phyloP scores from a whole-genome alignment of 2,797 vertebrate species.

The Cirrhinus mrigala region DNA sequence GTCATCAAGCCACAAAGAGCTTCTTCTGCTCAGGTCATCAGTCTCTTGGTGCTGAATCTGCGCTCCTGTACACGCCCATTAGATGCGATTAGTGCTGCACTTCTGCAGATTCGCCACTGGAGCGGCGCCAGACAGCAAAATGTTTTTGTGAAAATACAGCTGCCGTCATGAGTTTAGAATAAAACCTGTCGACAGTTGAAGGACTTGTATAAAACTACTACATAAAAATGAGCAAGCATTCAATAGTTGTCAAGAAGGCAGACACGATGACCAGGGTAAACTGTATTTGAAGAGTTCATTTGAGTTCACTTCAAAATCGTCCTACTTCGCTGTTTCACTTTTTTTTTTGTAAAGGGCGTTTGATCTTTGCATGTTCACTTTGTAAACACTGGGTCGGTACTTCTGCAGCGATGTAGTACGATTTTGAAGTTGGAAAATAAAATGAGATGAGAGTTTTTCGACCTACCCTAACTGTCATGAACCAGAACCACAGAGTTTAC shows the following conservation, averaged over 20 bases:
- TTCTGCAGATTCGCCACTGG: neutral
- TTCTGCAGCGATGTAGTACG: too few relatives aligned
- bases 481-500: too few relatives aligned
- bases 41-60: slow-evolving; percentile 28
- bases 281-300: too few relatives aligned
- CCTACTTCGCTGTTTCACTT: too few relatives aligned
- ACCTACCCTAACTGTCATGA: too few relatives aligned
- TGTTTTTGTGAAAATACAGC: neutral
- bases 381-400: too few relatives aligned
- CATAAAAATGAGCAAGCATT: neutral
- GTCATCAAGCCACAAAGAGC: slow-evolving; percentile 28
- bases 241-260: neutral
- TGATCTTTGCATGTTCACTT: too few relatives aligned
- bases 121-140: neutral
- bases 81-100: slow-evolving; percentile 5
- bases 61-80: slow-evolving; percentile 37
- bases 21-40: slow-evolving; percentile 23
- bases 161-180: neutral
- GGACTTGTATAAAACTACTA: neutral
- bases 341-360: too few relatives aligned
- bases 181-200: neutral
- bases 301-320: too few relatives aligned
- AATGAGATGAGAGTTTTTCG: too few relatives aligned
- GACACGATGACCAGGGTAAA: neutral
- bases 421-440: too few relatives aligned